phyloP scores from a whole-genome alignment of 2,797 vertebrate species.

The Dromococcyx pavoninus region DNA sequence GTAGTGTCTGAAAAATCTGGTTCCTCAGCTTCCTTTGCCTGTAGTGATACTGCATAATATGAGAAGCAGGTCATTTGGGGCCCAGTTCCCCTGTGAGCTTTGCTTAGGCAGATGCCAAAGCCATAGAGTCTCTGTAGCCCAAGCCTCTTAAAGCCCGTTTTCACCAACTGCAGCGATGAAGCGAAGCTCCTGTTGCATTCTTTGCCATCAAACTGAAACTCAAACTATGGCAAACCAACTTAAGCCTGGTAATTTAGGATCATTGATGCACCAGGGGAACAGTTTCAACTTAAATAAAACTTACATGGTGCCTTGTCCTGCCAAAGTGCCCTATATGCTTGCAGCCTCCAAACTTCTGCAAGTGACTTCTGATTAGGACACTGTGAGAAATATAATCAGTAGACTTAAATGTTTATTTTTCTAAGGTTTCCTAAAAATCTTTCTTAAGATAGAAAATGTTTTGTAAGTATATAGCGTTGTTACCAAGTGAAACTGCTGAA shows the following conservation, averaged over 20 bases:
- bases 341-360: not conserved
- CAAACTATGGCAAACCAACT: not conserved
- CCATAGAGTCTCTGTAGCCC: not conserved
- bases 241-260: not conserved
- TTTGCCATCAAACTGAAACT: not conserved
- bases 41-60: not conserved
- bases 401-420: not conserved
- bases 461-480: not conserved
- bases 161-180: not conserved
- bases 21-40: conserved; percentile 32
- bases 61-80: not conserved
- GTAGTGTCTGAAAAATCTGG: conserved; percentile 49
- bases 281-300: not conserved
- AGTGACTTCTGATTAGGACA: not conserved
- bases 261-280: not conserved
- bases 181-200: not conserved
- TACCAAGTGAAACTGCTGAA: not conserved
- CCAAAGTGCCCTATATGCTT: not conserved
- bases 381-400: not conserved
- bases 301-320: accelerated
- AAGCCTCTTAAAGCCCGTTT: not conserved
- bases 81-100: not conserved
- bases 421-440: not conserved
- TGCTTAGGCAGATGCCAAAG: not conserved
- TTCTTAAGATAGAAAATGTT: not conserved